Conservation (phyloP, 2,888 invertebrate genomes). For the Dynastes grantii region DNA sequence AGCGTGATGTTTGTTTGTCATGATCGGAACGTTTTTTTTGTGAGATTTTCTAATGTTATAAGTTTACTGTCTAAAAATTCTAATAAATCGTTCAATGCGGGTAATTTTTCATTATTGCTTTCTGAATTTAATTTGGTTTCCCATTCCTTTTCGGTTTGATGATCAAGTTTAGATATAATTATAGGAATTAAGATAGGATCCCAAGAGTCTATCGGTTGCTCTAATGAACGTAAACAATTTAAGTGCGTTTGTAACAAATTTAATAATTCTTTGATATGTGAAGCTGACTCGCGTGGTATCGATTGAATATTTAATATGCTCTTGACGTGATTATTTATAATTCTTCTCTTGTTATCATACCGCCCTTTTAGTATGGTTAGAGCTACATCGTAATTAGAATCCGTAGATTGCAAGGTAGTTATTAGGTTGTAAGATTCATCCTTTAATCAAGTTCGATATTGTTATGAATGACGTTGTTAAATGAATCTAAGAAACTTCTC, state of each 20-base stretch:
- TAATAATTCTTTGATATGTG: not conserved
- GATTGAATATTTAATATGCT: conserved; percentile 38
- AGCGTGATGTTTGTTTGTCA: not conserved
- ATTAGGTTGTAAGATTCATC: conserved; percentile 42
- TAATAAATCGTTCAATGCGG: conserved; percentile 27
- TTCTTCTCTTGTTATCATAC: conserved; percentile 44
- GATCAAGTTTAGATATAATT: conserved; percentile 20
- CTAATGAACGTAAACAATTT: conserved; percentile 25
- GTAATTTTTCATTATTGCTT: not conserved
- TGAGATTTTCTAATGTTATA: conserved; percentile 17
- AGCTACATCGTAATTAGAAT: conserved; percentile 48
- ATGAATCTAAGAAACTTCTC: conserved; percentile 53
- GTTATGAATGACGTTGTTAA: conserved; percentile 52
- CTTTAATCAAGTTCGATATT: conserved; percentile 50
- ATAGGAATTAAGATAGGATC: conserved; percentile 33
- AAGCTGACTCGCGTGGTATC: not conserved
- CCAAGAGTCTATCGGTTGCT: conserved; percentile 24
- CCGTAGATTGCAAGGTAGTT: conserved; percentile 33
- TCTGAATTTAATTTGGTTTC: conserved; percentile 24
- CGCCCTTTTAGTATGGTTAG: conserved; percentile 25
- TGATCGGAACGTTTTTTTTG: not conserved
- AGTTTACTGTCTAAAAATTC: conserved; percentile 18
- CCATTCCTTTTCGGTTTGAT: conserved; percentile 28
- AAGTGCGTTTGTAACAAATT: conserved; percentile 30
- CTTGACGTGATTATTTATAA: conserved; percentile 35